Percentiles rank a stretch among this genome's conserved stretches.
phyloP scores from a whole-genome alignment of 2,888 invertebrate species.

The Microctonus aethiopoides region DNA sequence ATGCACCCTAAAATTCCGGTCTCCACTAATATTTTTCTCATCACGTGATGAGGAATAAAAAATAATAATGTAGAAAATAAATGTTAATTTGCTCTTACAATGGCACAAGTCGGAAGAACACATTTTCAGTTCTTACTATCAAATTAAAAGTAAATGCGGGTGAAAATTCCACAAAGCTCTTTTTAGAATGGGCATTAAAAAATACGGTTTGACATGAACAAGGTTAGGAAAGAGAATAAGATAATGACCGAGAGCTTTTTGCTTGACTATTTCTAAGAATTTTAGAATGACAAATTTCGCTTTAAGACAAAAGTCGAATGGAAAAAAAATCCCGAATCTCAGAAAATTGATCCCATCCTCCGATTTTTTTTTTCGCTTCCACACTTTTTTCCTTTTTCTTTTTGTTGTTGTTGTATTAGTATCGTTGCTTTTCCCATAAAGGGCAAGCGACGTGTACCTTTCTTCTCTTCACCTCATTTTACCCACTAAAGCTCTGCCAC shows the following conservation, averaged over 20 bases:
- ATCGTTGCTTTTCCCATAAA: constrained; percentile 2
- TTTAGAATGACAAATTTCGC: constrained; percentile 22
- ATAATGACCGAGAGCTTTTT: constrained; percentile 25
- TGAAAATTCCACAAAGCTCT: neutral
- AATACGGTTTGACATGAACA: neutral
- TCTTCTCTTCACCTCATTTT: constrained; percentile 3
- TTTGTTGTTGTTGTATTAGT: neutral
- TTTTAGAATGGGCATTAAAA: neutral
- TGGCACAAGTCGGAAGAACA: constrained; percentile 20
- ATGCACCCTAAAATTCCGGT: no score
- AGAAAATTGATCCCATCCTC: constrained; percentile 9
- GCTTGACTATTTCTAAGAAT: neutral
- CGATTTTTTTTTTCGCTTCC: neutral
- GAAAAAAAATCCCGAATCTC: constrained; percentile 16
- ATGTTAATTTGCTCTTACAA: neutral
- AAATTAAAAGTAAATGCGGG: neutral
- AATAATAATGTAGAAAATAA: neutral
- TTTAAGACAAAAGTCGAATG: constrained; percentile 18
- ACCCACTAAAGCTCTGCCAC: constrained; percentile 16
- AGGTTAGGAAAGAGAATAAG: neutral
- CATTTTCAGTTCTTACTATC: constrained; percentile 16
- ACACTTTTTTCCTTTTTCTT: neutral
- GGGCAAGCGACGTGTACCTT: neutral
- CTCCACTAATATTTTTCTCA: no score
- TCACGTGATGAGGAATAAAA: no score